phyloP scores from a whole-genome alignment of 2,888 invertebrate species.

The Esperia sulphurella region DNA sequence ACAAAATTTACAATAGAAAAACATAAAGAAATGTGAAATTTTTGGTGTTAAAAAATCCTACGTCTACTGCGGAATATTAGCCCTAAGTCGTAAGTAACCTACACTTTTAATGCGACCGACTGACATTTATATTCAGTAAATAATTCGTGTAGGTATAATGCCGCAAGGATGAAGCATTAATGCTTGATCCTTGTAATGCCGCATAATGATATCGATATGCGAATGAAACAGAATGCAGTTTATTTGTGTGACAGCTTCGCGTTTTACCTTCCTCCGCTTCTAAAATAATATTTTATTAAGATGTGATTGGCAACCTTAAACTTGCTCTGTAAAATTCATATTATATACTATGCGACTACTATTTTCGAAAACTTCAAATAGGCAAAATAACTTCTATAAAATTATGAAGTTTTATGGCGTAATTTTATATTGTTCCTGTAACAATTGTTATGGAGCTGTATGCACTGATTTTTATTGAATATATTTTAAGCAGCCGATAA shows the following conservation, averaged over 20 bases:
- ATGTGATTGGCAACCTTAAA: not conserved
- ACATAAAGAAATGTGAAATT: conserved; percentile 60
- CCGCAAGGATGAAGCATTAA: too few relatives aligned
- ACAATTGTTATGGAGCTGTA: too few relatives aligned
- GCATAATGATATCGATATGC: conserved; percentile 63
- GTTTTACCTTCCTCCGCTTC: conserved; percentile 26
- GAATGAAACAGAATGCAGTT: conserved; percentile 38
- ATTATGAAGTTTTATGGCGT: too few relatives aligned
- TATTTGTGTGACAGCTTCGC: conserved; percentile 29
- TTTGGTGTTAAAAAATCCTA: conserved; percentile 34
- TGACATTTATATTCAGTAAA: conserved; percentile 15
- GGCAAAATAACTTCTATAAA: too few relatives aligned
- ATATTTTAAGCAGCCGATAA: too few relatives aligned
- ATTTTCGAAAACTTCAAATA: too few relatives aligned
- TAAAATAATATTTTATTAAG: conserved; percentile 23
- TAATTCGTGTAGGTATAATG: conserved; percentile 25
- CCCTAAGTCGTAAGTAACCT: conserved; percentile 56
- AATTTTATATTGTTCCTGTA: too few relatives aligned
- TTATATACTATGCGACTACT: too few relatives aligned
- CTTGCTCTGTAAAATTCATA: too few relatives aligned
- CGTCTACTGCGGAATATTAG: conserved; percentile 38
- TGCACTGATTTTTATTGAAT: too few relatives aligned
- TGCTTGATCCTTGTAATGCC: too few relatives aligned
- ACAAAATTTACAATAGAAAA: conserved; percentile 9
- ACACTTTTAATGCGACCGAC: conserved; percentile 4